Conservation (phyloP, 2,113 vertebrate genomes). For the Triplophysa dalaica region DNA sequence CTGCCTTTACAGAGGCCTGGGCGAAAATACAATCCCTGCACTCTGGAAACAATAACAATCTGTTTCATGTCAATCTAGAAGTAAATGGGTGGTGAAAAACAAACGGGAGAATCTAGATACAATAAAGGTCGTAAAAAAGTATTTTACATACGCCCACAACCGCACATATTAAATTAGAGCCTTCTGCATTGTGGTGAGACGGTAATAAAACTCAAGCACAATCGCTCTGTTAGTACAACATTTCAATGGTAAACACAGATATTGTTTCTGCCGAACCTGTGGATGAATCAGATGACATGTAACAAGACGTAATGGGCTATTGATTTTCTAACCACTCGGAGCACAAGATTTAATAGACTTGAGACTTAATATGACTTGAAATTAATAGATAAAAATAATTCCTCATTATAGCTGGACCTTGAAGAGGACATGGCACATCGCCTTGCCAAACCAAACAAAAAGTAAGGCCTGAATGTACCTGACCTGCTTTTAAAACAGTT, state of each 20-base stretch:
- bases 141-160: constrained; percentile 13
- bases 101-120: constrained; percentile 8
- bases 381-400: constrained; percentile 45
- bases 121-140: constrained; percentile 5
- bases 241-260: constrained; percentile 51
- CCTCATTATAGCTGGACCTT: neutral
- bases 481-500: neutral
- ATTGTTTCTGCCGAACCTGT: constrained; percentile 33
- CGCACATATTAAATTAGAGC: neutral
- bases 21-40: constrained; percentile 5
- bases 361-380: constrained; percentile 39
- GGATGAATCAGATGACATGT: constrained; percentile 38
- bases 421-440: constrained; percentile 9
- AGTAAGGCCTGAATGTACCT: neutral
- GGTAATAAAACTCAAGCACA: constrained; percentile 34
- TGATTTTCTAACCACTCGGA: constrained; percentile 43
- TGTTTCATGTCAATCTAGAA: constrained; percentile 22
- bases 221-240: neutral
- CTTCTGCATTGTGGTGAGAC: neutral
- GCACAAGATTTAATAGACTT: constrained; percentile 44
- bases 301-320: constrained; percentile 42
- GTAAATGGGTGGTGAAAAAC: constrained; percentile 33
- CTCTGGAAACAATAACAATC: constrained; percentile 7
- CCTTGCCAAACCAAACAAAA: neutral
- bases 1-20: constrained; percentile 25